Evolutionary conservation across 2,888 invertebrate species (phyloP).

Genomic region (Nudaria mundana): DNA sequence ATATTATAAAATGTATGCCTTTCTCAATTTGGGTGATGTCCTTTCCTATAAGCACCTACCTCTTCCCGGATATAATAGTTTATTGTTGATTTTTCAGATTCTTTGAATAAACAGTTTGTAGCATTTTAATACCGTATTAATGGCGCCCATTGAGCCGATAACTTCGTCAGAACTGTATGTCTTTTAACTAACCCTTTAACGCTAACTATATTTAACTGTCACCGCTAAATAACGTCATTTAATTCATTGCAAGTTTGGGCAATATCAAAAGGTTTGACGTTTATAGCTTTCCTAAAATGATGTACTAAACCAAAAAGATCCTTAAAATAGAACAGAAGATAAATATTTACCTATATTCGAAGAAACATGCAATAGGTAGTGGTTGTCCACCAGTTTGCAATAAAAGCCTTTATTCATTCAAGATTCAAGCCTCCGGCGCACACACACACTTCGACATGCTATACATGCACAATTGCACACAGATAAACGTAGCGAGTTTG

Average conservation of each 20-base stretch:
- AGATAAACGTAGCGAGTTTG: slow-evolving; percentile 67
- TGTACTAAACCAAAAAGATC: no score
- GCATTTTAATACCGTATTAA: slow-evolving; percentile 2
- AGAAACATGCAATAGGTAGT: no score
- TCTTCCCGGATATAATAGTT: no score
- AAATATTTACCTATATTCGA: no score
- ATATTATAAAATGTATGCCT: no score
- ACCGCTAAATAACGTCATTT: no score
- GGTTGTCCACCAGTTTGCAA: slow-evolving; percentile 27
- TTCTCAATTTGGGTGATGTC: no score
- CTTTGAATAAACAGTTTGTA: slow-evolving; percentile 11
- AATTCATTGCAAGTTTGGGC: no score
- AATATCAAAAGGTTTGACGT: slow-evolving; percentile 21
- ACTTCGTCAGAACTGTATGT: slow-evolving; percentile 8
- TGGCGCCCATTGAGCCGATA: background rate
- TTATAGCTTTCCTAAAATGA: slow-evolving; percentile 18
- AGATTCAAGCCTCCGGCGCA: slow-evolving; percentile 65
- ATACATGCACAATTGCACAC: slow-evolving; percentile 38
- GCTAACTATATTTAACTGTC: no score
- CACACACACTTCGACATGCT: slow-evolving; percentile 22
- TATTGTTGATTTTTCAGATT: no score
- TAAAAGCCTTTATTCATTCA: slow-evolving; percentile 60
- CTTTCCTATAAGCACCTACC: no score
- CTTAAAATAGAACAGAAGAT: slow-evolving; percentile 24
- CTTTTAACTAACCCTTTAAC: slow-evolving; percentile 17